Evolutionary conservation across 2,888 invertebrate species (phyloP), one percentile per base, ranked within the genome.

Genomic region (Megalurothrips usitatus): DNA sequence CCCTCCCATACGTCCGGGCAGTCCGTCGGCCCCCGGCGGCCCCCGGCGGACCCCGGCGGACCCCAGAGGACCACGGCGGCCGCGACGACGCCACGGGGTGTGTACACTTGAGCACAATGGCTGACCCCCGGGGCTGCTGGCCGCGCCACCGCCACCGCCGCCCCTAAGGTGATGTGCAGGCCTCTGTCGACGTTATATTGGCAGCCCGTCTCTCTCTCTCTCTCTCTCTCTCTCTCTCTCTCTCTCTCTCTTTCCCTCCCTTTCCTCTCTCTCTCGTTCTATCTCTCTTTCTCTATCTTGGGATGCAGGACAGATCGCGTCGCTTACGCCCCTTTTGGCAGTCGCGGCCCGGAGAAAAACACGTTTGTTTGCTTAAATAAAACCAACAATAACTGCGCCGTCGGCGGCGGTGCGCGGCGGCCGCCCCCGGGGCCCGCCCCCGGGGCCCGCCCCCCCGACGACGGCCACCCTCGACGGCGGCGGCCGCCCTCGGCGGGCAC

Each of bases 291-390:
- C 34, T 43, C 6, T 43, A 2, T 43, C 34, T 43, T 43, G 34
- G 34, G 34, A 43, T 43, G 58, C 58, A 58, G 58, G 58, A 58
- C 58, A 58, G 17, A 58, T 58, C 68, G 68, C 68, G 68, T 26
- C 68, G 23, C 68, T 75, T 75, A 23, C 26, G 68, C 68, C 68
- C 68, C 26, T 75, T 75, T 12, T 26, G 26, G 68, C 58, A 58
- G 58, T n/a, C 58, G 52, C 52, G 58, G 23, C 11, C 68, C 68
- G 68, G 58, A n/a, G 68, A 75, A 75, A 43, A 75, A 75, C 68
- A 75, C 68, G 68, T 75, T 26, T 75, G 68, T 75, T 75, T 75
- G 68, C 68, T 75, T 75, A 75, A 75, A 75, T 75, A 75, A 75
- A 75, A 75, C 26, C 68, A 75, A 75, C 68, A 75, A 75, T 75